These are phyloP conservation scores for Drosophila seguyi DNA, from an alignment of 1,140 invertebrate genomes.

Conservation along the genomic window DNA sequence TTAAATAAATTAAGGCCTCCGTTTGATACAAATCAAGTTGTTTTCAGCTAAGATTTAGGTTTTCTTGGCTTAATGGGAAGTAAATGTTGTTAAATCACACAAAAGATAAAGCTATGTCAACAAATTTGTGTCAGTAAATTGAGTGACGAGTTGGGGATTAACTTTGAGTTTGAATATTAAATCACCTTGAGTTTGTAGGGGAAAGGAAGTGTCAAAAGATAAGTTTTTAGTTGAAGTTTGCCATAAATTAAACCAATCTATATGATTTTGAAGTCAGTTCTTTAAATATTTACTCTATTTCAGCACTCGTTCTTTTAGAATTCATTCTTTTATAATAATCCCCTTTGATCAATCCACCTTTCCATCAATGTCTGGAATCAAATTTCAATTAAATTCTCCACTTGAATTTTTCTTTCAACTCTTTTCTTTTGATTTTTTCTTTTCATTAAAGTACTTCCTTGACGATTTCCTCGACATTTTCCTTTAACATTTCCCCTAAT, in stretches of 20 bases:
- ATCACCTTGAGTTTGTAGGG: constrained; percentile 1
- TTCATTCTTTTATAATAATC: not conserved
- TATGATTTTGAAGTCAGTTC: not conserved
- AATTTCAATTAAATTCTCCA: constrained; percentile 29
- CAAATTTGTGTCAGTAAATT: constrained; percentile 27
- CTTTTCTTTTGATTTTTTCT: constrained; percentile 4
- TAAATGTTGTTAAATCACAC: constrained; percentile 30
- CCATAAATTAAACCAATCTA: too few species aligned
- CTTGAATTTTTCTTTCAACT: constrained; percentile 20
- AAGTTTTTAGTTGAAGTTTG: not conserved
- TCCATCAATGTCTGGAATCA: constrained; percentile 15
- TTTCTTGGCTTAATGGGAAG: constrained; percentile 22
- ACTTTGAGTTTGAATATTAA: not conserved
- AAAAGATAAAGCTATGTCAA: constrained; percentile 8
- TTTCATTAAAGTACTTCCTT: not conserved
- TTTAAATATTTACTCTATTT: not conserved
- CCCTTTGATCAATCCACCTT: not conserved
- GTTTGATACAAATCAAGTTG: constrained; percentile 34
- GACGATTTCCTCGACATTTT: constrained; percentile 1
- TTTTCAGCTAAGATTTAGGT: constrained; percentile 29
- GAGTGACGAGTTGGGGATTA: constrained; percentile 18
- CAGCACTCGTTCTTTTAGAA: not conserved
- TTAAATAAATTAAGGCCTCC: constrained; percentile 42
- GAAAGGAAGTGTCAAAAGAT: not conserved
- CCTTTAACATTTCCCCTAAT: constrained; percentile 16